Base-by-base conservation (phyloP, 2,113 vertebrate genomes). In the Pelecanoides urinatrix region DNA sequence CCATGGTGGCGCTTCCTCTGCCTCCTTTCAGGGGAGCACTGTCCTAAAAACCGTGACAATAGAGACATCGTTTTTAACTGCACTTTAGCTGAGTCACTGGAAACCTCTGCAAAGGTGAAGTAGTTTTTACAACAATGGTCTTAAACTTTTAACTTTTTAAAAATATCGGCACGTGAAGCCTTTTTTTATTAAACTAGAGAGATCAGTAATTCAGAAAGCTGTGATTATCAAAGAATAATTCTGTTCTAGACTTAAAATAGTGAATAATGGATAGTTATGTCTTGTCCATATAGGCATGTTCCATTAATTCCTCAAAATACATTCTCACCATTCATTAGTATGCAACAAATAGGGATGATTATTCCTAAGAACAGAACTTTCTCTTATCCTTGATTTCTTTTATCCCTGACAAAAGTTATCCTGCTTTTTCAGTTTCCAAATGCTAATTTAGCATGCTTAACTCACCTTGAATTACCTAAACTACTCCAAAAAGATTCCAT, bases 1-100 rank as follows among this genome's bases (percentile, higher is more conserved):
- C 99, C 99, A 99, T 99, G 40, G 99, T 99, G 90, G 99, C 99
- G 1, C 98, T 99, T 68, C 99, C 98, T 93, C 99, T 97, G 87
- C 99, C 99, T 90, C 99, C 99, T 93, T 99, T 99, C 58, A 99
- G 96, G 9, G 99, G 99, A 86, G 98, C 98, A 25, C 98, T 99
- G 96, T 99, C 99, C 99, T 99, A 74, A 85, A 93, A 82, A 88
- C 40, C 52, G 56, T 2, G 11, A 63, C 27, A 95, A 82, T 1
- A 93, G 83, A 92, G 80, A 40, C 40, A 38, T 27, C 18, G 34
- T 30, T 87, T 79, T 49, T 30, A 67, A 66, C 92, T 27, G 40
- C 15, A 5, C 16, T 63, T 13, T 53, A 40, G 61, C 45, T 47
- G 32, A 85, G 63, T 59, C 84, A 61, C 45, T 42, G 75, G 23